Evolutionary conservation across 1,140 invertebrate genomes (phyloP), one percentile per base, ranked within the genome.

Genomic region (Mycetomoellerius zeteki): DNA sequence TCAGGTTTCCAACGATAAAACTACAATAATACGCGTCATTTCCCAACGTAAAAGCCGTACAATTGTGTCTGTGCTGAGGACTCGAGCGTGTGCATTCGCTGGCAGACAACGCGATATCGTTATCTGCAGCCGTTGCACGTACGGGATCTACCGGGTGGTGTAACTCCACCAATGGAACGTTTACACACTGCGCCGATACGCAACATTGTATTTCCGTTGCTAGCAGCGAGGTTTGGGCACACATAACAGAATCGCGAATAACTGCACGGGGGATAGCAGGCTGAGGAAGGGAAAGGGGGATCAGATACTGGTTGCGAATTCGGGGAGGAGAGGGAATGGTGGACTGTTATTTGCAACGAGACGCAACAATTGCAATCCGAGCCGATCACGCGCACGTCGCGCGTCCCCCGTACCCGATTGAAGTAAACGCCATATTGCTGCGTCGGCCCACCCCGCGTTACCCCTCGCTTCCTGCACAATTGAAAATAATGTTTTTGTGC

Each of bases 401-500:
- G 62, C 65, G n/a, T 47, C 72, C 62, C 30, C 16, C 19, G 52
- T n/a, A 54, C 52, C 19, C 72, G 67, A 27, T 73, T 75, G 72
- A 54, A 64, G 67, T 86, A 90, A 89, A 91, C 92, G 92, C 92
- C 93, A 93, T 93, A 92, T 93, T 93, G 91, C 81, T 89, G 89
- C 85, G 64, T 43, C 37, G 67, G 4, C 7, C 33, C 67, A 33
- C 30, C n/a, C 12, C 43, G 1, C 19, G 47, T 14, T 50, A 16
- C 12, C 19, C n/a, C 62, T 43, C n/a, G 21, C 24, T 37, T 56
- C 78, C 19, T 52, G 24, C 82, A 73, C 84, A 87, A 75, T 86
- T 93, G 87, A 90, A 94, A 93, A 94, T 94, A 90, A 90, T 93
- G 92, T 94, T 94, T 91, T 93, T 94, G 93, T 93, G 91, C 93